phyloP scores from a whole-genome alignment of 2,113 vertebrate genomes.

The Pteronura brasiliensis region DNA sequence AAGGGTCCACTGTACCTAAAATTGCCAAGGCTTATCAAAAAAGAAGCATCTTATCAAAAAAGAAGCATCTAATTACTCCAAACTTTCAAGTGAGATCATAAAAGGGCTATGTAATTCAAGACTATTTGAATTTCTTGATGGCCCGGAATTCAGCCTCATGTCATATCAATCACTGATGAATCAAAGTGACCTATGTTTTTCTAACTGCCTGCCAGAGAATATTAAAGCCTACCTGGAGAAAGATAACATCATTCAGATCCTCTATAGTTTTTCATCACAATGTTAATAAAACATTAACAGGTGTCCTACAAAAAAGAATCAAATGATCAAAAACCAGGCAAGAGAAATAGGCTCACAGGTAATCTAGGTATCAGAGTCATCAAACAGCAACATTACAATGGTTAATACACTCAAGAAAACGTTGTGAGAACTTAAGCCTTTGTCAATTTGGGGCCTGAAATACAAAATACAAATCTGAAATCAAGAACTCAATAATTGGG shows the following conservation, averaged over 20 bases:
- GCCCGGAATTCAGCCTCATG: not conserved
- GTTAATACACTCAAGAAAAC: not conserved
- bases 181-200: not conserved
- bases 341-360: not conserved
- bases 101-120: not conserved
- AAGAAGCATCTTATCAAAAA: not conserved
- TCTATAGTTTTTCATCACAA: not conserved
- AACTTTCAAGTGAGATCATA: not conserved
- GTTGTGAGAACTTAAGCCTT: not conserved
- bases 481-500: not conserved
- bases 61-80: not conserved
- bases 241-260: not conserved
- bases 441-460: not conserved
- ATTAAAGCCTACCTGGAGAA: not conserved
- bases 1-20: not conserved
- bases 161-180: not conserved
- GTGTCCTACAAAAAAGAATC: not conserved
- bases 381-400: not conserved
- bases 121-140: not conserved
- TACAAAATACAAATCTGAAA: not conserved
- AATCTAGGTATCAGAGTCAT: not conserved
- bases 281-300: slow-evolving; percentile 26
- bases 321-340: slow-evolving; percentile 44
- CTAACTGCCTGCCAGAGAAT: not conserved
- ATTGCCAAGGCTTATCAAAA: not conserved